Conservation (phyloP, 2,113 vertebrate species). For the Psammodynastes pulverulentus region DNA sequence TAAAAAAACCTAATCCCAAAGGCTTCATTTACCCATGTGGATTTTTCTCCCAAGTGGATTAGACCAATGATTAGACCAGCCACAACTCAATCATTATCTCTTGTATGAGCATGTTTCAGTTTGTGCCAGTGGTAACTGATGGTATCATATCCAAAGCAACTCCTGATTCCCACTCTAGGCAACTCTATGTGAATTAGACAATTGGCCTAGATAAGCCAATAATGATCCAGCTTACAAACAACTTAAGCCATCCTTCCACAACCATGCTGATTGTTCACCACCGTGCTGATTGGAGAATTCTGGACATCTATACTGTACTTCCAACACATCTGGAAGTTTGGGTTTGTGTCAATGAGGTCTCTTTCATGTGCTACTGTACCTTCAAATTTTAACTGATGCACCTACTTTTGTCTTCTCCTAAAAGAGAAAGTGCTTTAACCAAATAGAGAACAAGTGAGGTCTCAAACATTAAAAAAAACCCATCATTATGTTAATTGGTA, state of each 20-base stretch:
- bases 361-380: neutral
- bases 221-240: neutral
- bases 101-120: neutral
- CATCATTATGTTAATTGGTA: neutral
- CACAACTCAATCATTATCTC: neutral
- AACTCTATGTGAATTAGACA: neutral
- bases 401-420: neutral
- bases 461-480: neutral
- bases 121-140: neutral
- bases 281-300: neutral
- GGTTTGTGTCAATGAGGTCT: neutral
- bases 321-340: neutral
- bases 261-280: neutral
- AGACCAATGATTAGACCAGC: neutral
- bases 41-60: neutral
- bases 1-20: neutral
- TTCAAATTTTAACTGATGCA: neutral
- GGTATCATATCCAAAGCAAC: neutral
- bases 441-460: neutral
- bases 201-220: neutral
- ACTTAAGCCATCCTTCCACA: neutral
- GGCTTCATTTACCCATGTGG: neutral
- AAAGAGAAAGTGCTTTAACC: neutral
- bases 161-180: neutral
- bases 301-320: neutral